Evolutionary conservation across 2,888 invertebrate genomes (phyloP).

Genomic region (Ceraclea dissimilis): DNA sequence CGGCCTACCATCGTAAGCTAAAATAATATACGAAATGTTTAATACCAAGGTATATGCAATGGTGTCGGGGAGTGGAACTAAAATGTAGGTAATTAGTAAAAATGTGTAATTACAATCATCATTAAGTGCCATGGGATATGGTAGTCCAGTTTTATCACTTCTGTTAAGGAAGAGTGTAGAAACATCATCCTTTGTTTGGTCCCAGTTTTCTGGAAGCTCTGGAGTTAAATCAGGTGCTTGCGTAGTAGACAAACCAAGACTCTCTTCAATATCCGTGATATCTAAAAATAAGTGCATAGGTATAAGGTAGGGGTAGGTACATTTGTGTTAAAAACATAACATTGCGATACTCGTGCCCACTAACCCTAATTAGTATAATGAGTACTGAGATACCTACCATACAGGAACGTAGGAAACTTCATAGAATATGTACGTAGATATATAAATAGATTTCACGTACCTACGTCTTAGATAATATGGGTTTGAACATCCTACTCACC

Average conservation of each 20-base stretch:
- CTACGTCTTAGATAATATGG: no score
- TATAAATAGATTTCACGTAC: no score
- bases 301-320: no score
- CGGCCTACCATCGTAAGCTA: slow-evolving; percentile 23
- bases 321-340: no score
- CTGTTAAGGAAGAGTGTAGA: slow-evolving; percentile 48
- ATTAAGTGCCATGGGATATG: slow-evolving; percentile 46
- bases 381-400: no score
- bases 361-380: no score
- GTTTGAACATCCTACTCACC: no score
- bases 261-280: slow-evolving; percentile 20
- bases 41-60: not conserved
- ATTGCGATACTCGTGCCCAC: no score
- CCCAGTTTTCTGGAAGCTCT: slow-evolving; percentile 45
- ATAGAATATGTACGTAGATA: no score
- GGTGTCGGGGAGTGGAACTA: not conserved
- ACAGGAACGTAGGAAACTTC: no score
- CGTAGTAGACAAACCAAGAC: slow-evolving; percentile 7
- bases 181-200: slow-evolving; percentile 47
- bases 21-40: not conserved
- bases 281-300: slow-evolving; percentile 13
- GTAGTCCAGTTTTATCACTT: slow-evolving; percentile 49
- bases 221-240: slow-evolving; percentile 37
- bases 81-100: not conserved
- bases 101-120: slow-evolving; percentile 44